These are phyloP conservation scores for Zenarchopterus dispar DNA, from an alignment of 2,797 vertebrate genomes.

Conservation along the genomic window DNA sequence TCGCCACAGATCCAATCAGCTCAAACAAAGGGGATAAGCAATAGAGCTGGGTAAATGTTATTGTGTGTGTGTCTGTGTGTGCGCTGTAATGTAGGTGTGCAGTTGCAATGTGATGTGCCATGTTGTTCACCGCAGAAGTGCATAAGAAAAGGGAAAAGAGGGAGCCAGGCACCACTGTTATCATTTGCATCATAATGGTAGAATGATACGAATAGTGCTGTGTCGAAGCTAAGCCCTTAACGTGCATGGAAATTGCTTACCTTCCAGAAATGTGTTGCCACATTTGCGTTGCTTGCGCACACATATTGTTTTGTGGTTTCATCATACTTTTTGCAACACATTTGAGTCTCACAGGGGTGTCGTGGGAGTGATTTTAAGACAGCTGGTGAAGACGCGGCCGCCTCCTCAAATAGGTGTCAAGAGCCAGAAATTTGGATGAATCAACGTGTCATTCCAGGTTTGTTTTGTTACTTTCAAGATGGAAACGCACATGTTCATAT, in stretches of 20 bases:
- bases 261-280: slow-evolving; percentile 72
- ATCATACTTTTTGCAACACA: slow-evolving; percentile 58
- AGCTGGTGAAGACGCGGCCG: slow-evolving; percentile 18
- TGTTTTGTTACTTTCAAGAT: slow-evolving; percentile 15
- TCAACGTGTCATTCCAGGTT: slow-evolving; percentile 22
- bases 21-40: slow-evolving; percentile 79
- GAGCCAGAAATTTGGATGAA: slow-evolving; percentile 27
- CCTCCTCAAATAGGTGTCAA: slow-evolving; percentile 46
- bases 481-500: slow-evolving; percentile 4
- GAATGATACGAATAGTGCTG: slow-evolving; percentile 73
- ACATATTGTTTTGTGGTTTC: slow-evolving; percentile 69
- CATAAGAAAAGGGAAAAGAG: slow-evolving; percentile 46
- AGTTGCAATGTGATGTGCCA: slow-evolving; percentile 40
- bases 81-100: slow-evolving; percentile 67
- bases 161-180: slow-evolving; percentile 67
- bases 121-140: slow-evolving; percentile 59
- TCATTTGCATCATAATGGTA: slow-evolving; percentile 83
- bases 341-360: slow-evolving; percentile 43
- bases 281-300: slow-evolving; percentile 40
- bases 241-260: slow-evolving; percentile 73
- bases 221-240: slow-evolving; percentile 72
- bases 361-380: slow-evolving; percentile 60
- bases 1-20: slow-evolving; percentile 77
- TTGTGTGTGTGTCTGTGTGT: slow-evolving; percentile 29
- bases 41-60: slow-evolving; percentile 65